phyloP scores from a whole-genome alignment of 2,888 invertebrate genomes.

The Harpalus rubripes region DNA sequence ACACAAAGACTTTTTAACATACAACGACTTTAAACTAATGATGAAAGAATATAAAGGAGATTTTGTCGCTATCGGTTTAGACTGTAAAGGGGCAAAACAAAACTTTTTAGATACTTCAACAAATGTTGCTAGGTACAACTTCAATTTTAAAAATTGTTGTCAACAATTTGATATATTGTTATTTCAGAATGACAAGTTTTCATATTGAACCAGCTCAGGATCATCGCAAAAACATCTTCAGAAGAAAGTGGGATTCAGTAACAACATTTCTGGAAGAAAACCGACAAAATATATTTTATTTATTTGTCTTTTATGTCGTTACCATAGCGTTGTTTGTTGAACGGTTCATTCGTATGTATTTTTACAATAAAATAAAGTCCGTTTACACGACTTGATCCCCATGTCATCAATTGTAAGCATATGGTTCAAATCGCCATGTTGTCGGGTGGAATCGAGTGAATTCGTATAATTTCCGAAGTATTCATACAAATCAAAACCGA shows the following conservation, averaged over 20 bases:
- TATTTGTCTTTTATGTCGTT: constrained; percentile 96
- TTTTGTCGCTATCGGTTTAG: constrained; percentile 95
- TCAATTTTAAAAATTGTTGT: neutral
- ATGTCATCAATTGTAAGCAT: too few species aligned
- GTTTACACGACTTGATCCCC: too few species aligned
- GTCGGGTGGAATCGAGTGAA: too few species aligned
- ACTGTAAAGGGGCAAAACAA: constrained; percentile 96
- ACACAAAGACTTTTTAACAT: constrained; percentile 93
- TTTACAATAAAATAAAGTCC: neutral
- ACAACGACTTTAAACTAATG: constrained; percentile 95
- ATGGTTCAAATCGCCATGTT: too few species aligned
- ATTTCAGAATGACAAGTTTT: constrained; percentile 92
- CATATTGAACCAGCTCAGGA: constrained; percentile 91
- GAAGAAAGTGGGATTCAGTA: constrained; percentile 90
- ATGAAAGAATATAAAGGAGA: constrained; percentile 98
- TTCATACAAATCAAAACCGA: too few species aligned
- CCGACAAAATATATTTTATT: constrained; percentile 96
- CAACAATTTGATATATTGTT: neutral
- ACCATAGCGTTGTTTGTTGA: constrained; percentile 96
- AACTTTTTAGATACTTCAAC: constrained; percentile 97
- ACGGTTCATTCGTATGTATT: constrained; percentile 90
- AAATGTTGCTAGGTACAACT: constrained; percentile 86
- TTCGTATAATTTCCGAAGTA: too few species aligned
- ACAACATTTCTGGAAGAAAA: constrained; percentile 97
- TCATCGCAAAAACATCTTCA: constrained; percentile 84